Conservation (phyloP, 2,797 vertebrate species). For the Streptopelia turtur region DNA sequence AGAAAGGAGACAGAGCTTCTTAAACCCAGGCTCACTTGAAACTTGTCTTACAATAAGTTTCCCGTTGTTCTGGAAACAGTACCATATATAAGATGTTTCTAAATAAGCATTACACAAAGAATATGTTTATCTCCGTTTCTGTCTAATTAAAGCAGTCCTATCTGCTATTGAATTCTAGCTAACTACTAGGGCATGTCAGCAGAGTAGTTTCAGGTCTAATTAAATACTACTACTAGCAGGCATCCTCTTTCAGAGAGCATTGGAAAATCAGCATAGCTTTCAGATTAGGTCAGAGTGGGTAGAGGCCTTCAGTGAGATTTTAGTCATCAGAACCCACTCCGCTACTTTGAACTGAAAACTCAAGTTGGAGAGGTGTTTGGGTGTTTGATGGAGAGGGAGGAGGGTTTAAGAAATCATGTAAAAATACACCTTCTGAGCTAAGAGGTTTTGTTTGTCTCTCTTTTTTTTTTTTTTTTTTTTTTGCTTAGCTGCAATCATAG, state of each 20-base stretch:
- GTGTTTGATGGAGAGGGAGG: not conserved
- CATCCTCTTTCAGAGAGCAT: not conserved
- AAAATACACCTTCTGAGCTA: not conserved
- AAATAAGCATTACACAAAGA: not conserved
- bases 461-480: not conserved
- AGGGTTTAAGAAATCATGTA: not conserved
- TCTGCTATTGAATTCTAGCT: not conserved
- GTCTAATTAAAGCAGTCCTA: not conserved
- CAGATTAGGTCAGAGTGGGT: not conserved
- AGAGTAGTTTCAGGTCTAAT: not conserved
- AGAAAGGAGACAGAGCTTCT: not conserved
- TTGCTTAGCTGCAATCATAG: not conserved
- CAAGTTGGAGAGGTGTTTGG: not conserved
- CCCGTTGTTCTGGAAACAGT: not conserved
- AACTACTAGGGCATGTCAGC: not conserved
- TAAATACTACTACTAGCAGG: not conserved
- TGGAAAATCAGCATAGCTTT: not conserved
- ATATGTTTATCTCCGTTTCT: not conserved
- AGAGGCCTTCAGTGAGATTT: not conserved
- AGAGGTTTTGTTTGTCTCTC: not conserved
- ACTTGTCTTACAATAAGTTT: not conserved
- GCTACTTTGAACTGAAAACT: not conserved
- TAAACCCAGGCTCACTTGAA: not conserved
- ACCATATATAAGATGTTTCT: not conserved
- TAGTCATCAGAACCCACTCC: not conserved